These are phyloP conservation scores for Argya squamiceps DNA, from an alignment of 2,797 vertebrate species.

Conservation along the genomic window DNA sequence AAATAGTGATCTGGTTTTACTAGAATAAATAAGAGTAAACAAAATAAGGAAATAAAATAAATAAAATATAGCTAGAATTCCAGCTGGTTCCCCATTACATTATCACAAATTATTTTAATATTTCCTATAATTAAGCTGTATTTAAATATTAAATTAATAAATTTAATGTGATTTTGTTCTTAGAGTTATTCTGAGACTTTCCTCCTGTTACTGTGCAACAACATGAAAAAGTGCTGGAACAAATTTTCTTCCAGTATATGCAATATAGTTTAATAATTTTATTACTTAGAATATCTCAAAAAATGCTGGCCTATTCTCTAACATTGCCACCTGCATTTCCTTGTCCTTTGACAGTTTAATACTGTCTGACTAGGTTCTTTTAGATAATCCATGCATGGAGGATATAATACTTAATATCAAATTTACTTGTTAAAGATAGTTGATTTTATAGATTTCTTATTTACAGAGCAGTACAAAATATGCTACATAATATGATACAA, in stretches of 20 bases:
- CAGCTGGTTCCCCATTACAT: background rate
- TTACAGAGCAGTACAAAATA: background rate
- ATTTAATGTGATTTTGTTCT: background rate
- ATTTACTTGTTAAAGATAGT: background rate
- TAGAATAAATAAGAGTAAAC: background rate
- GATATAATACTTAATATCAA: background rate
- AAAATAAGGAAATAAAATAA: background rate
- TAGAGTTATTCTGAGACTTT: background rate
- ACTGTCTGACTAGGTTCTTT: background rate
- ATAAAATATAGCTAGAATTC: background rate
- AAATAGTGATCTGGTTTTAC: background rate
- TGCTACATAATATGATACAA: background rate
- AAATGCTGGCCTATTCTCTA: background rate
- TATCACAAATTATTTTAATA: background rate
- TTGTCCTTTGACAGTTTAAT: background rate
- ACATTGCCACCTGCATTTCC: background rate
- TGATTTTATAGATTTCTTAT: background rate
- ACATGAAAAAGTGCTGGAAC: background rate
- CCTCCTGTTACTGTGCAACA: background rate
- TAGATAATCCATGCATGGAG: background rate
- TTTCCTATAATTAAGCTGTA: background rate
- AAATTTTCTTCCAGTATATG: background rate
- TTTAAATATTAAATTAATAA: background rate
- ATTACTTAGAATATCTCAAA: background rate
- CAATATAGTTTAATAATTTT: background rate